Evolutionary conservation across 2,113 vertebrate species (phyloP), one percentile per base, ranked within the genome.

Genomic region (Bubalus kerabau): DNA sequence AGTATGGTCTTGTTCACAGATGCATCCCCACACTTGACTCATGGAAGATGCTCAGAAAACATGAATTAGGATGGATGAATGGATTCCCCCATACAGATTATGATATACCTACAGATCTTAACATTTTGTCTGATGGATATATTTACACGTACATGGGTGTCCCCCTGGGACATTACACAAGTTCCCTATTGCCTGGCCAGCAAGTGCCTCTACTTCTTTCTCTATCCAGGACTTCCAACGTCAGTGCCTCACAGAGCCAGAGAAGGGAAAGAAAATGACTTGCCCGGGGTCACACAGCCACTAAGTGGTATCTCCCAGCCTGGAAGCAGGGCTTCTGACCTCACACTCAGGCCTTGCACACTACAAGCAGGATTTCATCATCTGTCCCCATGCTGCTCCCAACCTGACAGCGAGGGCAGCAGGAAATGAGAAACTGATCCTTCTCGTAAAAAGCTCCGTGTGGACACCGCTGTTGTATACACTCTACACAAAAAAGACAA

Each of bases 351-450:
- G 52, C 24, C 87, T 84, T 60, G 14, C 46, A 43, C 24, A 36
- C 3, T 81, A 15, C 9, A 3, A 10, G 7, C 62, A 50, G 30
- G 48, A 12, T 16, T 80, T 83, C 30, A 10, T 19, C 6, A 0
- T 36, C 52, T 92, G n/a, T 48, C 12, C 59, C 30, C 15, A 26
- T 0, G 32, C 16, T 57, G 13, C 30, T 57, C 83, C 36, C 62
- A 32, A 24, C 40, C 43, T 83, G 48, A 74, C 5, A n/a, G 67
- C 1, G 0, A 91, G 57, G 2, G 36, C 54, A 67, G 0, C 90
- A 90, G 95, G 94, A 97, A 97, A 78, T 71, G 85, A 90, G 67
- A 92, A 43, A 43, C 43, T 92, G 87, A 86, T 86, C 84, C 71
- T 95, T 80, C 95, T 96, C 48, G 0, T 96, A 96, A 95, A 94